Base-by-base conservation (phyloP, 2,888 invertebrate genomes). In the Prosapia bicincta region DNA sequence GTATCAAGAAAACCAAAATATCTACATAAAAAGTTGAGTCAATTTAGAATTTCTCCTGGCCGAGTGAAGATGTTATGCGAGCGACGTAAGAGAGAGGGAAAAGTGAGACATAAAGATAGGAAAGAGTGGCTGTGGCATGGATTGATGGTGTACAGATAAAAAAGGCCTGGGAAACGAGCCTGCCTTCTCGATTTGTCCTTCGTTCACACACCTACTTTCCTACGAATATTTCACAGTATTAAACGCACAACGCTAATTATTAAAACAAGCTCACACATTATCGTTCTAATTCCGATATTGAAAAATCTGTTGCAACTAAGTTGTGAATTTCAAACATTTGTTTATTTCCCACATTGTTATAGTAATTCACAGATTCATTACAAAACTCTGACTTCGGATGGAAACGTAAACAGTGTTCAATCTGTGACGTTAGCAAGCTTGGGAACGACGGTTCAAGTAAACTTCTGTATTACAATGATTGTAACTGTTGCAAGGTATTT, bases 81-180 rank as follows among this genome's bases (percentile, higher is more conserved):
- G 20, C 3, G 9, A n/a, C n/a, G 20, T n/a, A 13, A 13, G 2
- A 54, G 54, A 13, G 13, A 9, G 20, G 54, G 54, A 9, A 20
- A 54, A 54, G 54, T 54, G 54, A 54, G 54, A 54, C 54, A 54
- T 54, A 54, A 54, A 54, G 54, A 54, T 54, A 54, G 54, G 54
- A 54, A n/a, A 54, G 54, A 54, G 54, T 54, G 54, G 54, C 54
- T 54, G 54, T 54, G 54, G 54, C 54, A 54, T 54, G 54, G 54
- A 54, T 54, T 54, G 54, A 54, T 54, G 54, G 54, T 54, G 54
- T 54, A 54, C 54, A n/a, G 54, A 54, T 54, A 54, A 54, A 54
- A 20, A 20, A 54, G 54, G 54, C 54, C 54, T 54, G 54, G 54
- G 54, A 54, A 54, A 54, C 54, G 20, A 54, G 54, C 20, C 54